These are phyloP conservation scores for Peromyscus nudipes DNA, from an alignment of 2,797 vertebrate genomes.

Conservation along the genomic window DNA sequence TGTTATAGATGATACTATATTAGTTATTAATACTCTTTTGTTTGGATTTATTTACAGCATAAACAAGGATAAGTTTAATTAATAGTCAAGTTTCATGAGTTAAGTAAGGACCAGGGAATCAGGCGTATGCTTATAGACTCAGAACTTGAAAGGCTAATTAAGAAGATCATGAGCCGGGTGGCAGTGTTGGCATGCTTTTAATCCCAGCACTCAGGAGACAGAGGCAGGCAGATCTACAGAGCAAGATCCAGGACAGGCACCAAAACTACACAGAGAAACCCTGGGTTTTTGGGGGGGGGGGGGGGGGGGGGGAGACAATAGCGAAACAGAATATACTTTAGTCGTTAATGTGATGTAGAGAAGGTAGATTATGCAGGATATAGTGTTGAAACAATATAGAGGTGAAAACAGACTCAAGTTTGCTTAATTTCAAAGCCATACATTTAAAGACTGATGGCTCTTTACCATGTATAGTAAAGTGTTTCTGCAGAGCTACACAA, in stretches of 20 bases:
- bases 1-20: constrained; percentile 12
- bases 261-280: too few relatives aligned
- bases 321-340: neutral
- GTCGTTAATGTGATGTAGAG: neutral
- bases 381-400: neutral
- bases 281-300: too few relatives aligned
- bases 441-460: neutral
- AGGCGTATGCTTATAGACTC: too few relatives aligned
- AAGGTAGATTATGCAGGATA: neutral
- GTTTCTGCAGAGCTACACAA: constrained; percentile 3
- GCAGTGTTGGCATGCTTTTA: too few relatives aligned
- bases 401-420: constrained; percentile 3
- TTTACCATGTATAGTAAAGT: neutral
- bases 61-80: neutral
- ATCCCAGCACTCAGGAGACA: too few relatives aligned
- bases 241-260: too few relatives aligned
- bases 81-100: neutral
- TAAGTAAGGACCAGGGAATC: neutral
- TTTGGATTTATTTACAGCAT: constrained; percentile 5
- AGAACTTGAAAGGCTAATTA: too few relatives aligned
- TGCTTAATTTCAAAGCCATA: constrained; percentile 38
- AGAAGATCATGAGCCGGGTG: too few relatives aligned
- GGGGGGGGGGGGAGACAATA: neutral
- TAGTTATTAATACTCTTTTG: constrained; percentile 24
- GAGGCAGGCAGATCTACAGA: too few relatives aligned